Percentiles rank a stretch among this genome's conserved stretches.
phyloP scores from a whole-genome alignment of 2,113 vertebrate species.

The Crotalus viridis region DNA sequence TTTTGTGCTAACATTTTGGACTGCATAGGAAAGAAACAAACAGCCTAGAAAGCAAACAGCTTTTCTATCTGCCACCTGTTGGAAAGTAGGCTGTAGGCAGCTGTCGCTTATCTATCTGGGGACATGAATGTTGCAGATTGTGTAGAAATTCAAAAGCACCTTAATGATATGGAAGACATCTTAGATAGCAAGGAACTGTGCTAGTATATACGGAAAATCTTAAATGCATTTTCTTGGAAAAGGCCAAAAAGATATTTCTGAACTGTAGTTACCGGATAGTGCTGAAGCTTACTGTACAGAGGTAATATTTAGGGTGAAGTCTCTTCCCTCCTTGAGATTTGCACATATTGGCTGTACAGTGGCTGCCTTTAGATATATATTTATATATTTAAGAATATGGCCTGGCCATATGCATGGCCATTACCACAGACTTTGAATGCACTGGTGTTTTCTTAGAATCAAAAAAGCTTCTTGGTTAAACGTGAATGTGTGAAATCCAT shows the following conservation, averaged over 20 bases:
- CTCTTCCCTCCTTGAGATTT: not conserved
- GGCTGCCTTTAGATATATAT: not conserved
- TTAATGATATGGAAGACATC: fast-evolving
- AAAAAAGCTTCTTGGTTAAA: not conserved
- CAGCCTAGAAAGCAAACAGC: not conserved
- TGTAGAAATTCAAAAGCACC: not conserved
- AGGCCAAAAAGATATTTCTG: not conserved
- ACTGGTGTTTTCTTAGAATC: not conserved
- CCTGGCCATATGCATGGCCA: not conserved
- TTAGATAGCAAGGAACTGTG: not conserved
- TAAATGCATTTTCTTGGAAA: not conserved
- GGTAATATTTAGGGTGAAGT: not conserved
- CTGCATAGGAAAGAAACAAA: not conserved
- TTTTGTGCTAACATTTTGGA: not conserved
- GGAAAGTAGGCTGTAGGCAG: slow-evolving; percentile 28
- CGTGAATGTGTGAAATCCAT: not conserved
- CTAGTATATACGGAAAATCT: not conserved
- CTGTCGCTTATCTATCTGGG: slow-evolving; percentile 3
- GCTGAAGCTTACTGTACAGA: not conserved
- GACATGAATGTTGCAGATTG: not conserved
- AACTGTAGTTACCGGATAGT: not conserved
- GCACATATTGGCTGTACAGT: not conserved
- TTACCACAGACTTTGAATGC: not conserved
- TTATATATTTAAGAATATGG: not conserved
- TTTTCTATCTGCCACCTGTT: slow-evolving; percentile 15